These are phyloP conservation scores for Drosophila kanapiae DNA, from an alignment of 1,140 invertebrate genomes.

Conservation along the genomic window DNA sequence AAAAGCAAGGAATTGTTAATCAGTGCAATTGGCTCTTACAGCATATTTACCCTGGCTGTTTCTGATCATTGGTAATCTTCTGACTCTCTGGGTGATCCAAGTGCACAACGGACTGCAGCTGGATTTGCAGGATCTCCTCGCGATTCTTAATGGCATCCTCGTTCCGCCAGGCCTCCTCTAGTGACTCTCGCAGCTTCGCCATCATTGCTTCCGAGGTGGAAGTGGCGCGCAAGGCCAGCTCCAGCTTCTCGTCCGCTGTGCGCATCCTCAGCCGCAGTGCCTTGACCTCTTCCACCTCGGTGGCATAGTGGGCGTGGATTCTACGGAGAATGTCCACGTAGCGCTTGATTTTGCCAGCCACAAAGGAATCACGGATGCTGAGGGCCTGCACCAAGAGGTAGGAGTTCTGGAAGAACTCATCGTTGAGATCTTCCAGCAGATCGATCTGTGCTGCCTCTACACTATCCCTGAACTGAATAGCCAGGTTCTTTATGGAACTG, in stretches of 20 bases:
- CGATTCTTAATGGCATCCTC: conserved; percentile 39
- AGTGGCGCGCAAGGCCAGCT: conserved; percentile 36
- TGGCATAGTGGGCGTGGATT: conserved; percentile 43
- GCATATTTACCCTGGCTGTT: background rate
- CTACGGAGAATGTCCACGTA: conserved; percentile 58
- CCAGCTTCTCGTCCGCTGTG: conserved; percentile 46
- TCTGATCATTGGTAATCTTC: background rate
- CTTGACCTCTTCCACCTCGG: conserved; percentile 5
- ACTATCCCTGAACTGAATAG: background rate
- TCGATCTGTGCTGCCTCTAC: conserved; percentile 49
- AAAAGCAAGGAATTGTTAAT: too few relatives aligned
- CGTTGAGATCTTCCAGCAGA: conserved; percentile 44
- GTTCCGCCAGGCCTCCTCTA: conserved; percentile 62
- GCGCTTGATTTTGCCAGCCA: conserved; percentile 53
- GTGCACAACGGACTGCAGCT: background rate
- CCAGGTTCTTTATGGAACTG: background rate
- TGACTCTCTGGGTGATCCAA: background rate
- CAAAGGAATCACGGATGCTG: background rate
- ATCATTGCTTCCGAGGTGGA: conserved; percentile 44
- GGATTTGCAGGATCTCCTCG: background rate
- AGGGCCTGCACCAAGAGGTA: conserved; percentile 51
- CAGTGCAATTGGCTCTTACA: too few relatives aligned
- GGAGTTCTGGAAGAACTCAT: conserved; percentile 37
- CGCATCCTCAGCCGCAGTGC: conserved; percentile 13
- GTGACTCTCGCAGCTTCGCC: conserved; percentile 29